Percentiles rank a stretch among this genome's conserved stretches.
phyloP scores from a whole-genome alignment of 2,797 vertebrate species.

The Echiichthys vipera region DNA sequence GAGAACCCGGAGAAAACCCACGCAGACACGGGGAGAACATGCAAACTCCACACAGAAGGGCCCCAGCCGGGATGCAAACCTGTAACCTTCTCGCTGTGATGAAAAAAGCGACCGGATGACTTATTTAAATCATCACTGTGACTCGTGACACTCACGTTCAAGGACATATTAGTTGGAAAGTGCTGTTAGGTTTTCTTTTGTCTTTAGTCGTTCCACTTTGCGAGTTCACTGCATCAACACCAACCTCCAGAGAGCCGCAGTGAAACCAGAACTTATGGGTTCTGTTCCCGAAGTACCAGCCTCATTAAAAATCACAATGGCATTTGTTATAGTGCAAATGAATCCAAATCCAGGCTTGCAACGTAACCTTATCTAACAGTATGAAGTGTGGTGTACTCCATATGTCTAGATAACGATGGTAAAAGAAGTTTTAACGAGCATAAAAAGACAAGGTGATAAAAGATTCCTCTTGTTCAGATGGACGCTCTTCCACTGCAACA shows the following conservation, averaged over 20 bases:
- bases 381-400: no score
- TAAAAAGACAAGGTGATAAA: no score
- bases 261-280: not conserved
- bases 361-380: not conserved
- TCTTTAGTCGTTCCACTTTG: not conserved
- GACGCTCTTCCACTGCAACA: no score
- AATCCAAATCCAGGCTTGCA: not conserved
- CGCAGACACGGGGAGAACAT: no score
- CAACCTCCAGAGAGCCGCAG: not conserved
- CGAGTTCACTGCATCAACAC: not conserved
- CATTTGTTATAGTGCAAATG: not conserved
- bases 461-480: no score
- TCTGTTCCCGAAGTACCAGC: not conserved
- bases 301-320: not conserved
- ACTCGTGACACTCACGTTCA: not conserved
- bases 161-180: not conserved
- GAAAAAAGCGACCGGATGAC: not conserved
- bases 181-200: not conserved
- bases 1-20: no score
- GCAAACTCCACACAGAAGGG: no score
- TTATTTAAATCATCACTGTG: constrained; percentile 17
- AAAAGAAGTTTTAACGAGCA: no score
- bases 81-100: no score
- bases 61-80: no score
- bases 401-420: no score